Conservation (phyloP, 1,140 invertebrate species). For the Lepidurus arcticus region DNA sequence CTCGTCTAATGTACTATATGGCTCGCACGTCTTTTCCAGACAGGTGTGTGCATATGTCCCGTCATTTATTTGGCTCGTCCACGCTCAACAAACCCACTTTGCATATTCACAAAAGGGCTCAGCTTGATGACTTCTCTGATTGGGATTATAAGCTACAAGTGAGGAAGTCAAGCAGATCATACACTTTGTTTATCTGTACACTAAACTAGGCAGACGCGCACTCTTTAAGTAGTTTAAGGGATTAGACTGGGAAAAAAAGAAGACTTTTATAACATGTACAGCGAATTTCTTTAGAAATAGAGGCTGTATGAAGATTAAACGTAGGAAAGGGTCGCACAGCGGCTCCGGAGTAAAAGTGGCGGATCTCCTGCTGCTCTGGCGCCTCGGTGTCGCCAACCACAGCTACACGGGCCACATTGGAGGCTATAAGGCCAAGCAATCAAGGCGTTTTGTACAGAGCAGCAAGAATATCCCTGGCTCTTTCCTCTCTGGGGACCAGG, state of each 20-base stretch:
- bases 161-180: not conserved
- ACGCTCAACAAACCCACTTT: not conserved
- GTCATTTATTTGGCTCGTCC: not conserved
- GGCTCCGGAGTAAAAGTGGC: conserved; percentile 4
- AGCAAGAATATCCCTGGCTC: not conserved
- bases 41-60: conserved; percentile 14
- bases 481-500: conserved; percentile 3
- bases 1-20: not conserved
- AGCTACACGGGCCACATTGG: not conserved
- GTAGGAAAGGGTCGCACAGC: not conserved
- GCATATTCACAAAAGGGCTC: not conserved
- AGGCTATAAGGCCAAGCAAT: conserved; percentile 18
- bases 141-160: not conserved
- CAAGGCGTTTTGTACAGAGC: conserved; percentile 10
- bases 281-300: not conserved
- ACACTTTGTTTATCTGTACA: not conserved
- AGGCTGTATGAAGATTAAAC: conserved; percentile 5
- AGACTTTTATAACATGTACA: not conserved
- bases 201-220: too few species aligned
- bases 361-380: conserved; percentile 20
- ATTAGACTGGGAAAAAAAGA: not conserved
- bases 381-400: conserved; percentile 20
- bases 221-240: not conserved
- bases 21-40: not conserved
- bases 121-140: not conserved